phyloP scores from a whole-genome alignment of 1,140 invertebrate genomes.

The Belonocnema kinseyi region DNA sequence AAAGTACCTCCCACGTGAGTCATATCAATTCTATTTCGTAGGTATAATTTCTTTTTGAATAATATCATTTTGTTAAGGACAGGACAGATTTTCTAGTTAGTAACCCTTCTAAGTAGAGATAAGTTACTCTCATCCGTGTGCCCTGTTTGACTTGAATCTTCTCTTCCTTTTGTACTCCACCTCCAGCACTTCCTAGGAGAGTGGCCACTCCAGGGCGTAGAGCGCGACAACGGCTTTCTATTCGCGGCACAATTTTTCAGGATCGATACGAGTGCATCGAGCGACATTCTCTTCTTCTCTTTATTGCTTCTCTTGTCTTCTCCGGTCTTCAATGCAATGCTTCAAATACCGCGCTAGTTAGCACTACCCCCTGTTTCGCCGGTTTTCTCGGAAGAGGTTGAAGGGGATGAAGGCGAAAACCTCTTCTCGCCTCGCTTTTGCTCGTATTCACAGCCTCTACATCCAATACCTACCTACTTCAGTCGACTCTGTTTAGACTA shows the following conservation, averaged over 20 bases:
- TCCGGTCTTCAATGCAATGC: slow-evolving; percentile 51
- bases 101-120: too few relatives aligned
- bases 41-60: too few relatives aligned
- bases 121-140: too few relatives aligned
- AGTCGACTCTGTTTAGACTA: slow-evolving; percentile 23
- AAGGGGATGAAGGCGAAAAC: slow-evolving; percentile 18
- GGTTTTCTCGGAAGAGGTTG: slow-evolving; percentile 47
- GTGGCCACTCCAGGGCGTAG: slow-evolving; percentile 46
- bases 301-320: not conserved
- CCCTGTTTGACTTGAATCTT: too few relatives aligned
- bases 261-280: slow-evolving; percentile 69
- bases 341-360: slow-evolving; percentile 68
- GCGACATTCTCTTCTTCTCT: slow-evolving; percentile 32
- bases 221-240: slow-evolving; percentile 49
- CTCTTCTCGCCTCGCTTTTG: slow-evolving; percentile 47
- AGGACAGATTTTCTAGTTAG: too few relatives aligned
- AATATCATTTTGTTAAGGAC: too few relatives aligned
- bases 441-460: slow-evolving; percentile 43
- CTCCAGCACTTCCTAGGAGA: slow-evolving; percentile 24
- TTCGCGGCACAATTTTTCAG: slow-evolving; percentile 70
- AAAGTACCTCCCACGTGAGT: too few relatives aligned
- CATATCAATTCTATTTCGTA: too few relatives aligned
- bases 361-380: slow-evolving; percentile 14
- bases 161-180: too few relatives aligned
- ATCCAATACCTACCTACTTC: slow-evolving; percentile 13